These are phyloP conservation scores for Aleiodes testaceus DNA, from an alignment of 2,888 invertebrate genomes.

Conservation along the genomic window DNA sequence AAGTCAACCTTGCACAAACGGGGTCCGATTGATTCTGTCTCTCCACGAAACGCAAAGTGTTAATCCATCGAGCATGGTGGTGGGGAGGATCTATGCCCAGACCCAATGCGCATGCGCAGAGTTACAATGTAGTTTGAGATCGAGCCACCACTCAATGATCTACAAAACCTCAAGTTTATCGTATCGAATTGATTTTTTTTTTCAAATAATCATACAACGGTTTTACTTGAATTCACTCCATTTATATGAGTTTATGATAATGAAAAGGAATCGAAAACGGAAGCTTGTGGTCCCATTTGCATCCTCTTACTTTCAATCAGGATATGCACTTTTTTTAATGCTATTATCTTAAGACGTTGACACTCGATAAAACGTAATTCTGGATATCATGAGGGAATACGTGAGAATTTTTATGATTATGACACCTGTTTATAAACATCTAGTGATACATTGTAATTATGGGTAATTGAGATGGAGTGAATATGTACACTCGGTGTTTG, in stretches of 20 bases:
- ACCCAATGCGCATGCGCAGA: conserved; percentile 46
- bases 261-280: background rate
- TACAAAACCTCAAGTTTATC: background rate
- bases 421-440: too few relatives aligned
- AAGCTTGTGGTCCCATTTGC: conserved; percentile 33
- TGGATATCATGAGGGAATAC: too few relatives aligned
- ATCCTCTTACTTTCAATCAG: conserved; percentile 33
- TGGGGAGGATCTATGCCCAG: conserved; percentile 37
- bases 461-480: too few relatives aligned
- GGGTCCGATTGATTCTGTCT: conserved; percentile 48
- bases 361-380: background rate
- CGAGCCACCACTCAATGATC: conserved; percentile 19
- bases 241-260: too few relatives aligned
- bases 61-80: conserved; percentile 40
- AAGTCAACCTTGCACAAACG: conserved; percentile 42
- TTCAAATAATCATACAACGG: background rate
- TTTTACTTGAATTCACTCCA: too few relatives aligned
- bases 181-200: background rate
- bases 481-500: too few relatives aligned
- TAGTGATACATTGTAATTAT: too few relatives aligned
- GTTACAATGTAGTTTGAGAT: background rate
- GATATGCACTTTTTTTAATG: background rate
- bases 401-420: too few relatives aligned
- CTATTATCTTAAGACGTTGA: conserved; percentile 14
- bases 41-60: conserved; percentile 46